phyloP scores from a whole-genome alignment of 2,113 vertebrate species.

The Engraulis encrasicolus region DNA sequence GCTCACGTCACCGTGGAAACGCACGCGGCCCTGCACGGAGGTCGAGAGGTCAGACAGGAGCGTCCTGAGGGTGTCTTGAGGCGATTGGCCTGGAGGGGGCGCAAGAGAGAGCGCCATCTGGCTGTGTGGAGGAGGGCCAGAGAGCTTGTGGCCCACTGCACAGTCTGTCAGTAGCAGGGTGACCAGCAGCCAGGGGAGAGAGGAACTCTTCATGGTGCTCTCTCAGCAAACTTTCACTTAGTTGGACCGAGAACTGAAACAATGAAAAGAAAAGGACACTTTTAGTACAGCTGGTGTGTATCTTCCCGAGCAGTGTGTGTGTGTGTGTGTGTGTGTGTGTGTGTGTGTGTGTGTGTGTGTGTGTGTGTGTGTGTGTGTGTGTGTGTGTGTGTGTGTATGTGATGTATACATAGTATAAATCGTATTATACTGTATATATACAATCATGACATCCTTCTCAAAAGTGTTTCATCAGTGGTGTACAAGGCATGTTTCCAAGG shows the following conservation, averaged over 20 bases:
- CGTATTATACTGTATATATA: too few relatives aligned
- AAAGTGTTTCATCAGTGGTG: not conserved
- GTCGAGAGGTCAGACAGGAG: conserved; percentile 50
- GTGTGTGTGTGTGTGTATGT: not conserved
- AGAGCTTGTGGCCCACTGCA: not conserved
- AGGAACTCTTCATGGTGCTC: conserved; percentile 42
- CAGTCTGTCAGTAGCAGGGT: conserved; percentile 68
- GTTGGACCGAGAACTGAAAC: not conserved
- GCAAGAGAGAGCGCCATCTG: not conserved
- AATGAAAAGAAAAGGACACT: not conserved
- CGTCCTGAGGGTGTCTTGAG: conserved; percentile 35
- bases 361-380: not conserved
- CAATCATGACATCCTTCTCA: too few relatives aligned
- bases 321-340: not conserved
- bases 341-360: not conserved
- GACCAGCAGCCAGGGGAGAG: conserved; percentile 69
- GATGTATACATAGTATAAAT: not conserved
- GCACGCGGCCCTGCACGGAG: conserved; percentile 57
- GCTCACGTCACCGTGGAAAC: conserved; percentile 60
- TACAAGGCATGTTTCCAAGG: not conserved
- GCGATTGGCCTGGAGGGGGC: conserved; percentile 15
- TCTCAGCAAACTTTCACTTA: not conserved
- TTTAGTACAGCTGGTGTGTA: not conserved
- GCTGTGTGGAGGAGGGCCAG: not conserved
- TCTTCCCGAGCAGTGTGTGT: not conserved